Evolutionary conservation across 1,140 invertebrate genomes (phyloP).

Genomic region (Chironomus tepperi): DNA sequence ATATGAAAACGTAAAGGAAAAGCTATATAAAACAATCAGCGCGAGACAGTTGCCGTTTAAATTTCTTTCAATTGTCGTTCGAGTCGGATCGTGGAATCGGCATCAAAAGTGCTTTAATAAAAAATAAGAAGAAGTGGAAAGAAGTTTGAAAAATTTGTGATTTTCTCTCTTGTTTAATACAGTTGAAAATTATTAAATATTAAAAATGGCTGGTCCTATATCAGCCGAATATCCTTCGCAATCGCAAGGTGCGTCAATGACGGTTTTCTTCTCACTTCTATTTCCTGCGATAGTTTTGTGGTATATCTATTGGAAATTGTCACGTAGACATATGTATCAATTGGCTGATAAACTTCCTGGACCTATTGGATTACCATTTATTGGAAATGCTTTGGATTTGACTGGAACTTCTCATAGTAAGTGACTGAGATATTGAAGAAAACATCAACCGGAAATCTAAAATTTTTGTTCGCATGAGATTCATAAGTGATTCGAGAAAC

Average conservation of each 20-base stretch:
- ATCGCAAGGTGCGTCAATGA: constrained; percentile 44
- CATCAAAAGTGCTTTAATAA: neutral
- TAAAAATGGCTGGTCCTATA: neutral
- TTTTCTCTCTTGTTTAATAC: neutral
- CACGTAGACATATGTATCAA: constrained; percentile 55
- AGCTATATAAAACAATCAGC: constrained; percentile 11
- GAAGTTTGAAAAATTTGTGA: neutral
- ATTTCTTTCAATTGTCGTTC: constrained; percentile 21
- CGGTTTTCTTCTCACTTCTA: constrained; percentile 57
- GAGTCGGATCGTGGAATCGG: constrained; percentile 6
- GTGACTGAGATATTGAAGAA: constrained; percentile 26
- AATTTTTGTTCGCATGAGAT: neutral
- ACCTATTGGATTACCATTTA: constrained; percentile 53
- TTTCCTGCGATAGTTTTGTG: constrained; percentile 57
- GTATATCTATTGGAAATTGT: constrained; percentile 63
- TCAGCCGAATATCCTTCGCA: neutral
- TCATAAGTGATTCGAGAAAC: neutral
- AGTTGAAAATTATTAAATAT: neutral
- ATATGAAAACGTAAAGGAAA: neutral
- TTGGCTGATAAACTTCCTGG: constrained; percentile 61
- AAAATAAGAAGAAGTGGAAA: neutral
- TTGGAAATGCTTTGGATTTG: constrained; percentile 64
- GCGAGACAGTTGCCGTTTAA: neutral
- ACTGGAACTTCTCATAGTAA: constrained; percentile 54
- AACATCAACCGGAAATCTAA: neutral